Percentiles rank a stretch among this genome's conserved stretches.
These are phyloP conservation scores for Loriculus beryllinus DNA, from an alignment of 2,797 vertebrate species.

Conservation along the genomic window DNA sequence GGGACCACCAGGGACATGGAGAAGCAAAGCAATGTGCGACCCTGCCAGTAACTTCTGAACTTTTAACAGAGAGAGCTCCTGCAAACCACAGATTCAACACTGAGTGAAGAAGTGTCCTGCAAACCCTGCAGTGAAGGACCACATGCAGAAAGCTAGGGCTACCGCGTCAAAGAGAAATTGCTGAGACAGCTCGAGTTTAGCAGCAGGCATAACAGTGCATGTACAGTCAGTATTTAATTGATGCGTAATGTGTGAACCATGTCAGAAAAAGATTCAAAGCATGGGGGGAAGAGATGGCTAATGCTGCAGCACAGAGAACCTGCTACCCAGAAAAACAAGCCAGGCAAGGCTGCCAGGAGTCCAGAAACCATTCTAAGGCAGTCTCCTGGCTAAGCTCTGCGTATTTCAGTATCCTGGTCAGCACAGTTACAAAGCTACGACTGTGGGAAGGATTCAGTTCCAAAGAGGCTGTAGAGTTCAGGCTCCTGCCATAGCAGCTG, in stretches of 20 bases:
- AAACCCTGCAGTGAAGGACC: neutral
- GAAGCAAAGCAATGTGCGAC: accelerated
- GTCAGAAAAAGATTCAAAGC: neutral
- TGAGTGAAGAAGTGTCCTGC: neutral
- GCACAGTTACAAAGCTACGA: neutral
- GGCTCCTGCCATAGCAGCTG: neutral
- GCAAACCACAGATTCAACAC: accelerated
- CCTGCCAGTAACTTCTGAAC: neutral
- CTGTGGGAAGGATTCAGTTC: neutral
- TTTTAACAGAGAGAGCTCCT: neutral
- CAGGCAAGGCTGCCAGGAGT: neutral
- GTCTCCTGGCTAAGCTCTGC: neutral
- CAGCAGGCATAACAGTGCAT: neutral
- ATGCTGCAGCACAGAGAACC: neutral
- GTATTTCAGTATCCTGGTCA: accelerated
- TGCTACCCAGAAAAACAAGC: neutral
- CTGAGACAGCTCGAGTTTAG: neutral
- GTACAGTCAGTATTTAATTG: neutral
- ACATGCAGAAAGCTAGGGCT: neutral
- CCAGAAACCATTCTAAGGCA: neutral
- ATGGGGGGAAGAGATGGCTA: neutral
- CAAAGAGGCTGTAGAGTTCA: neutral
- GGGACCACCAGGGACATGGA: neutral
- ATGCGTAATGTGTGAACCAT: neutral
- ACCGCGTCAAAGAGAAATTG: accelerated